Percentiles rank a stretch among this genome's conserved stretches.
Conservation (phyloP, 1,140 invertebrate species). For the Armadillidium nasatum region DNA sequence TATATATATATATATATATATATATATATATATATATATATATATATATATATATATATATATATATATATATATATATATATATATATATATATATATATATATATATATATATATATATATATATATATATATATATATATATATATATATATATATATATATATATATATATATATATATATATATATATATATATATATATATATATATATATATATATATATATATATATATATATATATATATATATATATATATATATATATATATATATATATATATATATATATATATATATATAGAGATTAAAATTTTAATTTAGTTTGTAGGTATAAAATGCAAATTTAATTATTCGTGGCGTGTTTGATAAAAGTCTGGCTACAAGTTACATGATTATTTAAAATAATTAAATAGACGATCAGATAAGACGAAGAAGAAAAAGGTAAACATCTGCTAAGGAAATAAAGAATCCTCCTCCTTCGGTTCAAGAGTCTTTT, state of each 20-base stretch:
- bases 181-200: conserved; percentile 5
- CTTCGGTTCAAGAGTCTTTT: too few relatives aligned
- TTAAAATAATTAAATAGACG: too few relatives aligned
- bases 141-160: neutral
- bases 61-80: conserved; percentile 12
- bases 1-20: conserved; percentile 21
- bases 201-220: conserved; percentile 12
- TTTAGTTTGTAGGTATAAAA: neutral
- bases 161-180: neutral
- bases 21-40: conserved; percentile 22
- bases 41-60: conserved; percentile 12
- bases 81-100: conserved; percentile 25
- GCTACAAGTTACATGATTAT: too few relatives aligned
- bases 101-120: conserved; percentile 10
- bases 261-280: neutral
- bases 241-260: neutral
- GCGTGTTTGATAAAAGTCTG: neutral
- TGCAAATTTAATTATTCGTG: neutral
- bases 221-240: neutral
- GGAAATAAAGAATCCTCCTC: too few relatives aligned
- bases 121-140: conserved; percentile 11
- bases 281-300: neutral
- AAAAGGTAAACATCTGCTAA: too few relatives aligned
- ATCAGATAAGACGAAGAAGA: too few relatives aligned
- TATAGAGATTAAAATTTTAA: neutral